Evolutionary conservation across 2,113 vertebrate species (phyloP).

Genomic region (Mixornis gularis): DNA sequence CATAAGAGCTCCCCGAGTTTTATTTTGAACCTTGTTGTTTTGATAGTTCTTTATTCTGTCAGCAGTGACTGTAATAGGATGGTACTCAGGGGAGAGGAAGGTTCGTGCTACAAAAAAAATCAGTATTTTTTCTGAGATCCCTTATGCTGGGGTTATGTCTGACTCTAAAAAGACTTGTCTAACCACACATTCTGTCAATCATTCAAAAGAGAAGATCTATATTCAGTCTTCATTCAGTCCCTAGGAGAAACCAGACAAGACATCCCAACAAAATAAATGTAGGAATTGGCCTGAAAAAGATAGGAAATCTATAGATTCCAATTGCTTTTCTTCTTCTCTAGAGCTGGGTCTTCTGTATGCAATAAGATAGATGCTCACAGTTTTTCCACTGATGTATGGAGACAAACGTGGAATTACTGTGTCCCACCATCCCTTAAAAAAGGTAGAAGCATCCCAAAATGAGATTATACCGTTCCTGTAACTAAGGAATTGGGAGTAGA

Average conservation of each 20-base stretch:
- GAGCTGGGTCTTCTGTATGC: background rate
- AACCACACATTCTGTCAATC: slow-evolving; percentile 2
- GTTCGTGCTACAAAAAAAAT: background rate
- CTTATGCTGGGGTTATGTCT: background rate
- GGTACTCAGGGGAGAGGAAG: background rate
- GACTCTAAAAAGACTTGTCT: slow-evolving; percentile 1
- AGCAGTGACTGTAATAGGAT: background rate
- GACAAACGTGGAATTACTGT: background rate
- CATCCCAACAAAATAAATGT: background rate
- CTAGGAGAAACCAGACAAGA: background rate
- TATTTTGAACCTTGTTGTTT: slow-evolving; percentile 18
- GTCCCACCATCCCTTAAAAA: background rate
- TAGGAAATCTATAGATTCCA: background rate
- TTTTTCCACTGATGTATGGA: background rate
- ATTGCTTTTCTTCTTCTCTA: background rate
- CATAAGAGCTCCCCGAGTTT: background rate
- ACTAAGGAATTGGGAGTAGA: background rate
- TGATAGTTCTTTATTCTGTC: slow-evolving; percentile 16
- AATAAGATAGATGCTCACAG: background rate
- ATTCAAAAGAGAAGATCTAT: background rate
- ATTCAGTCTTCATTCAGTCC: background rate
- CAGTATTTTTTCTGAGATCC: background rate
- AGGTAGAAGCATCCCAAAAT: background rate
- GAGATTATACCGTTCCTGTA: background rate
- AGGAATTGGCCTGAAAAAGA: background rate